phyloP scores from a whole-genome alignment of 2,797 vertebrate species.

The Coluber constrictor region DNA sequence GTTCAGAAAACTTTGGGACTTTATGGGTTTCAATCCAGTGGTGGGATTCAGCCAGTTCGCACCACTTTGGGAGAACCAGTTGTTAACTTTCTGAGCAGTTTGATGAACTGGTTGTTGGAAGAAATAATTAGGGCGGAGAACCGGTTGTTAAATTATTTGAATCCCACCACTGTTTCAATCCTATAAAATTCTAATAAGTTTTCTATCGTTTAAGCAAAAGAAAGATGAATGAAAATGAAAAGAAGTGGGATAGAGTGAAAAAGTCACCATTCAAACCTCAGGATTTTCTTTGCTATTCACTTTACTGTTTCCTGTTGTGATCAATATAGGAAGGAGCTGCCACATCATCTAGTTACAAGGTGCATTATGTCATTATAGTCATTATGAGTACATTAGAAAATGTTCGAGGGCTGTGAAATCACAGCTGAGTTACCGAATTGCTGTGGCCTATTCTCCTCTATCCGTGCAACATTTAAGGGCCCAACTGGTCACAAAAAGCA shows the following conservation, averaged over 20 bases:
- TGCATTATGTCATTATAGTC: slow-evolving; percentile 59
- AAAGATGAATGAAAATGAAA: not conserved
- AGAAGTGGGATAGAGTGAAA: not conserved
- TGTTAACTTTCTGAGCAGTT: no score
- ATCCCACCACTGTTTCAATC: not conserved
- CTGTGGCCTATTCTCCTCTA: slow-evolving; percentile 51
- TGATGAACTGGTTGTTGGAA: no score
- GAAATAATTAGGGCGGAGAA: no score
- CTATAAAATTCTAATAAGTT: not conserved
- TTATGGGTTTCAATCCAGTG: not conserved
- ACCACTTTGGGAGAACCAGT: no score
- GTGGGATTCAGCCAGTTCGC: no score
- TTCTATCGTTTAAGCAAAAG: not conserved
- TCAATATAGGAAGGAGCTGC: slow-evolving; percentile 49
- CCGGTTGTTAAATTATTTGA: no score
- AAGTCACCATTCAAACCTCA: slow-evolving; percentile 9
- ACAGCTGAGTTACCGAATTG: slow-evolving; percentile 60
- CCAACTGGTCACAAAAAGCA: slow-evolving; percentile 7
- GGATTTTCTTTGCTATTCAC: slow-evolving; percentile 34
- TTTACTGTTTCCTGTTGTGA: slow-evolving; percentile 46
- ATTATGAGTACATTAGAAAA: slow-evolving; percentile 70
- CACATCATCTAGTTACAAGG: slow-evolving; percentile 47
- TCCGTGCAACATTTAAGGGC: slow-evolving; percentile 48
- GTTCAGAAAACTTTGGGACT: not conserved
- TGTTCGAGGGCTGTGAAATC: slow-evolving; percentile 55